Percentiles rank a stretch among this genome's conserved stretches.
Conservation (phyloP, 92 coral and sea anemone species). For the Heteractis magnifica region DNA sequence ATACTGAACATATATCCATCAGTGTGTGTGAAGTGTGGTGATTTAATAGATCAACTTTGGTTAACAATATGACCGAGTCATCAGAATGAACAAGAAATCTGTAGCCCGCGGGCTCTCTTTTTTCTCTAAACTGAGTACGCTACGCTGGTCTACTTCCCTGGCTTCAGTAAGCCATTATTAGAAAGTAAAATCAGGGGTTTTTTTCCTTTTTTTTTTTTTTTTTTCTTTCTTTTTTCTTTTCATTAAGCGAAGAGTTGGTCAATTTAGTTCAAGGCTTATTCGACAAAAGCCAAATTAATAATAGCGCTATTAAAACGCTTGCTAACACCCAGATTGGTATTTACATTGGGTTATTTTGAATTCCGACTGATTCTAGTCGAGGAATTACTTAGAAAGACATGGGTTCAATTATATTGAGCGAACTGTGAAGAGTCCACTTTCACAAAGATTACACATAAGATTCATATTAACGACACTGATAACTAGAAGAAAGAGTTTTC, state of each 20-base stretch:
- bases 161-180: too few species aligned
- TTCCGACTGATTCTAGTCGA: background rate
- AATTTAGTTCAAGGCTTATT: background rate
- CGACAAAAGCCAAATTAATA: background rate
- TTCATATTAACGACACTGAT: too few species aligned
- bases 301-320: background rate
- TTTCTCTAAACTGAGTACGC: background rate
- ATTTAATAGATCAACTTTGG: background rate
- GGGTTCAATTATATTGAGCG: background rate
- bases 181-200: background rate
- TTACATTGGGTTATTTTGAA: background rate
- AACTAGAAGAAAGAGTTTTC: too few species aligned
- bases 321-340: background rate
- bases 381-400: background rate
- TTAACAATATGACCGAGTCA: background rate
- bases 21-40: background rate
- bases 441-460: too few species aligned
- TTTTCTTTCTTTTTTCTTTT: background rate
- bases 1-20: background rate
- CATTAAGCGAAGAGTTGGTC: background rate
- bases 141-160: background rate
- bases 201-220: background rate
- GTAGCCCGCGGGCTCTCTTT: background rate
- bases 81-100: background rate
- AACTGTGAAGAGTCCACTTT: too few species aligned